These are phyloP conservation scores for Athrips mouffetella DNA, from an alignment of 2,888 invertebrate species.

Conservation along the genomic window DNA sequence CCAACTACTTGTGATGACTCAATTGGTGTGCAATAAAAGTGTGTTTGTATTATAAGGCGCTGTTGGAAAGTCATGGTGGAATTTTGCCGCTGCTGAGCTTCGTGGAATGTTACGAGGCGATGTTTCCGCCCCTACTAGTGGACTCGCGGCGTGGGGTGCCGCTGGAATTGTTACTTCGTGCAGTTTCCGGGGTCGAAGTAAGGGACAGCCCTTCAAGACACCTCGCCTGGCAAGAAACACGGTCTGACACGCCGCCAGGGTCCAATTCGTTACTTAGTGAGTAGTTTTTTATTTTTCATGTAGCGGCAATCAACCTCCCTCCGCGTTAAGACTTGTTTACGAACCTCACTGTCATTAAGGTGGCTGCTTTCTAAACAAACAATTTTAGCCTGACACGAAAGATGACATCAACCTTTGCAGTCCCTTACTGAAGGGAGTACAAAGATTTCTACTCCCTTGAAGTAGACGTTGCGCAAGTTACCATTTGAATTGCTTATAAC, in stretches of 20 bases:
- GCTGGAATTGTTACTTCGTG: conserved; percentile 92
- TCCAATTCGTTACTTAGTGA: conserved; percentile 39
- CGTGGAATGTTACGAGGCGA: conserved; percentile 87
- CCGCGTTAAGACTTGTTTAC: no score
- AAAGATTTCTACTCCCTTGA: no score
- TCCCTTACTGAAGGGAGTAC: no score
- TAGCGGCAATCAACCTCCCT: neutral
- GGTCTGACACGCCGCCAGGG: conserved; percentile 31
- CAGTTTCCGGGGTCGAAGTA: conserved; percentile 83
- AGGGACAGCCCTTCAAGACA: conserved; percentile 64
- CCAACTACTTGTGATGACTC: no score
- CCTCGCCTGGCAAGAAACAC: conserved; percentile 39
- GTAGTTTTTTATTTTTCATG: conserved; percentile 23
- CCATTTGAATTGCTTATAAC: no score
- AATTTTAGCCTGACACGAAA: no score
- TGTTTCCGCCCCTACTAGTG: conserved; percentile 80
- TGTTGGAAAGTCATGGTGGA: conserved; percentile 87
- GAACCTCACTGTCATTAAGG: no score
- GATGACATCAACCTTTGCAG: no score
- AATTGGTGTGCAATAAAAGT: no score
- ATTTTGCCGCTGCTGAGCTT: conserved; percentile 88
- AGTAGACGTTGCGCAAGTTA: no score
- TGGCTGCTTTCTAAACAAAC: no score
- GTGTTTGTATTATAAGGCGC: no score
- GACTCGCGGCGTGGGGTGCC: conserved; percentile 85